Conservation (phyloP, 1,140 invertebrate species). For the Maconellicoccus hirsutus region DNA sequence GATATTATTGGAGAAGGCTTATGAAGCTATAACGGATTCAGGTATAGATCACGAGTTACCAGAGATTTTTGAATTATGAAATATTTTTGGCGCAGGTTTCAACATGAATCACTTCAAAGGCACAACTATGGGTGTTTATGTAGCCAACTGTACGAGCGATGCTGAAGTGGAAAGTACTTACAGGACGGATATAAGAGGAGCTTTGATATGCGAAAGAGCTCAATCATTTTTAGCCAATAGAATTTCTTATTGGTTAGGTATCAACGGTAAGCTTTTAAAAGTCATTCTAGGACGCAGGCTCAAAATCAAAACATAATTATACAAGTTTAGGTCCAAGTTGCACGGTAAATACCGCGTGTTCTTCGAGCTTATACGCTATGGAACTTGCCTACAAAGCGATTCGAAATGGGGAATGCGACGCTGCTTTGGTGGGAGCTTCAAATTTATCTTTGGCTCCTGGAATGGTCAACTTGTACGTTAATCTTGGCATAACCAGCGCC, state of each 20-base stretch:
- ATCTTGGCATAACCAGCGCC: too few relatives aligned
- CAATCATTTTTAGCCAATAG: slow-evolving; percentile 59
- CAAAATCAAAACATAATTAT: too few relatives aligned
- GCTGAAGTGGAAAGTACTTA: slow-evolving; percentile 38
- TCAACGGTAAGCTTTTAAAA: not conserved
- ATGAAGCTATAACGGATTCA: slow-evolving; percentile 78
- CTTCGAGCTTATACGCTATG: slow-evolving; percentile 68
- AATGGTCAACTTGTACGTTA: slow-evolving; percentile 62
- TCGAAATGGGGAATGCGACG: slow-evolving; percentile 60
- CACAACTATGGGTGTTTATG: slow-evolving; percentile 64
- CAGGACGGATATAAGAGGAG: slow-evolving; percentile 35
- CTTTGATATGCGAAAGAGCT: slow-evolving; percentile 62
- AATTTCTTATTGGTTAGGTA: not conserved
- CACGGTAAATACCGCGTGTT: slow-evolving; percentile 75
- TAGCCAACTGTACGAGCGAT: slow-evolving; percentile 67
- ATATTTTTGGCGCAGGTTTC: too few relatives aligned
- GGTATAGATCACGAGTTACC: slow-evolving; percentile 45
- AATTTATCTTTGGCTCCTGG: slow-evolving; percentile 74
- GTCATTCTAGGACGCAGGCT: too few relatives aligned
- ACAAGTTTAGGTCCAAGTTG: slow-evolving; percentile 49
- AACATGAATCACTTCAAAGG: slow-evolving; percentile 48
- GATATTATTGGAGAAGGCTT: slow-evolving; percentile 66
- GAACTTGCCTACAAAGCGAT: slow-evolving; percentile 66
- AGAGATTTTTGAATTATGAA: too few relatives aligned
- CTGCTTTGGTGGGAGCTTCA: slow-evolving; percentile 69